A percentile compares a stretch with the other conserved stretches of the same genome.
These are phyloP conservation scores for Drosophila maculinotata DNA, from an alignment of 2,888 invertebrate genomes.

Conservation along the genomic window DNA sequence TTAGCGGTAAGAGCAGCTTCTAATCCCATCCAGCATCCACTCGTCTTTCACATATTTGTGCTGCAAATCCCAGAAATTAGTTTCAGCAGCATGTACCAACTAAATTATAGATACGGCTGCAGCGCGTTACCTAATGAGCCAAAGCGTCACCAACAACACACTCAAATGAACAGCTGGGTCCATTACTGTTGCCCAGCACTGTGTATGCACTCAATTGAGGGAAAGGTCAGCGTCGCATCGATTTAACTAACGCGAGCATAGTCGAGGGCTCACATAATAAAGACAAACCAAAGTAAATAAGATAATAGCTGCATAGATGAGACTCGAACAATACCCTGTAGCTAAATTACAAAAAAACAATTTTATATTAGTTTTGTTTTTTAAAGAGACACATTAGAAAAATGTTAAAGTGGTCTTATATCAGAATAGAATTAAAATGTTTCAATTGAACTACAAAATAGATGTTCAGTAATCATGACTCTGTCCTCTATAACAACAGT, in stretches of 20 bases:
- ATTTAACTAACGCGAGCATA: conserved; percentile 56
- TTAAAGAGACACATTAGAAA: too few relatives aligned
- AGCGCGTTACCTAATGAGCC: conserved; percentile 55
- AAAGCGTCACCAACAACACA: conserved; percentile 44
- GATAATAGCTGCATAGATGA: too few relatives aligned
- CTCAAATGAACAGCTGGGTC: conserved; percentile 19
- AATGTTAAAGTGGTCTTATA: too few relatives aligned
- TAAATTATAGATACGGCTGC: conserved; percentile 57
- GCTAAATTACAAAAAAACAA: too few relatives aligned
- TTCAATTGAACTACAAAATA: background rate
- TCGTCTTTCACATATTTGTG: conserved; percentile 63
- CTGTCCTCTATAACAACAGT: background rate
- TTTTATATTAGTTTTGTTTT: too few relatives aligned
- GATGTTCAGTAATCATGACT: background rate
- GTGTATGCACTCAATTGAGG: conserved; percentile 67
- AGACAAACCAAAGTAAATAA: conserved; percentile 21
- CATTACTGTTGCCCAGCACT: conserved; percentile 60
- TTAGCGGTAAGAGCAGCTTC: background rate
- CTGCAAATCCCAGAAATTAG: conserved; percentile 67
- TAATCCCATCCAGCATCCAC: conserved; percentile 6
- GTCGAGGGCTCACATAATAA: conserved; percentile 39
- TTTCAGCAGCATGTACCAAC: conserved; percentile 47
- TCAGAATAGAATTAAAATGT: too few relatives aligned
- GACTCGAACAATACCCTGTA: conserved; percentile 27
- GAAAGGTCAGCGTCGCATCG: conserved; percentile 75